These are phyloP conservation scores for Aspidiotus destructor DNA, from an alignment of 2,888 invertebrate species.

Conservation along the genomic window DNA sequence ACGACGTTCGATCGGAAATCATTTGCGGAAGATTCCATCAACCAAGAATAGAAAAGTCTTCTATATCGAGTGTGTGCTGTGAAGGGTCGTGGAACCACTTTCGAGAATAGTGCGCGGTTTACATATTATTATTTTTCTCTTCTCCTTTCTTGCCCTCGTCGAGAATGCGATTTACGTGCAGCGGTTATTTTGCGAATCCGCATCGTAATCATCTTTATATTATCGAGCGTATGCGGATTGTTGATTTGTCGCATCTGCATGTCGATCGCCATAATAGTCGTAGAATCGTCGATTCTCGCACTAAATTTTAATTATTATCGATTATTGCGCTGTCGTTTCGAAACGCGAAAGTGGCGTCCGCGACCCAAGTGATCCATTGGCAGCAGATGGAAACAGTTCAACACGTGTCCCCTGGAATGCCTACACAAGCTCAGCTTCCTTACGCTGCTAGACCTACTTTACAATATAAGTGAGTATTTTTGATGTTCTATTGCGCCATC, in stretches of 20 bases:
- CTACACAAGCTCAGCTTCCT: conserved; percentile 31
- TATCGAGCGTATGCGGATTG: background rate
- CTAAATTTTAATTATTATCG: background rate
- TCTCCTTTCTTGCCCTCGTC: background rate
- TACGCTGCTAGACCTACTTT: conserved; percentile 26
- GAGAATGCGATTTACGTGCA: background rate
- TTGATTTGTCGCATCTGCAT: background rate
- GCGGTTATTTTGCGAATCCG: too few species aligned
- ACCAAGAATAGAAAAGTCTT: too few species aligned
- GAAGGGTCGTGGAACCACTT: conserved; percentile 19
- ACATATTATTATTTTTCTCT: background rate
- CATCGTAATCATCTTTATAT: background rate
- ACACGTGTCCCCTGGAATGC: conserved; percentile 33
- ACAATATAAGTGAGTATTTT: conserved; percentile 19
- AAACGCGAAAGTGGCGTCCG: conserved; percentile 32
- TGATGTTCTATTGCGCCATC: background rate
- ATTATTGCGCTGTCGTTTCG: conserved; percentile 9
- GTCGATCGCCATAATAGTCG: background rate
- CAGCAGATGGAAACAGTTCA: conserved; percentile 32
- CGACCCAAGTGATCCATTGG: conserved; percentile 31
- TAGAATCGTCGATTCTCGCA: conserved; percentile 1
- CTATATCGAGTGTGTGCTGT: conserved; percentile 14
- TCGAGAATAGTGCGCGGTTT: background rate
- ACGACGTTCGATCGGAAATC: too few species aligned
- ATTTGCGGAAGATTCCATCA: too few species aligned